A percentile compares a stretch with the other conserved stretches of the same genome.
Conservation (phyloP, 53 echinoderm and acorn worm genomes). For the Antedon mediterranea region DNA sequence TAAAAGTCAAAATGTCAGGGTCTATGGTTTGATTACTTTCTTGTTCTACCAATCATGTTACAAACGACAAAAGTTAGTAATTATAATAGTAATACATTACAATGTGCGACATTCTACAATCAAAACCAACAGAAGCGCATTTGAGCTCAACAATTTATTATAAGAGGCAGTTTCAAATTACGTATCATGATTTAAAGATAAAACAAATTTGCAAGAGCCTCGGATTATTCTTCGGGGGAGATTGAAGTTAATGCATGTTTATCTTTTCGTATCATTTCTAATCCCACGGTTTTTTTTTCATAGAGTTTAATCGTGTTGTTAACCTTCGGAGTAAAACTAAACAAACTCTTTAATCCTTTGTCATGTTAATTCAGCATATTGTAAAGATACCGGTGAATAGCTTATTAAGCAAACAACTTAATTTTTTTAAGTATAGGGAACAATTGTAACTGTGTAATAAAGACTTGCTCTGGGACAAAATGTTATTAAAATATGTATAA, state of each 20-base stretch:
- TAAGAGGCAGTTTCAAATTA: neutral
- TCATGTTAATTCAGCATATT: neutral
- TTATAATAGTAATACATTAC: too few relatives aligned
- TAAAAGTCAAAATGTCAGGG: too few relatives aligned
- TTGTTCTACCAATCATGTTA: too few relatives aligned
- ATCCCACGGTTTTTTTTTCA: neutral
- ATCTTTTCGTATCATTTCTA: neutral
- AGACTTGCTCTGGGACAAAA: too few relatives aligned
- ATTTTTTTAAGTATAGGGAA: too few relatives aligned
- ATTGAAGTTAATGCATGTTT: neutral
- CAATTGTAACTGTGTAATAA: too few relatives aligned
- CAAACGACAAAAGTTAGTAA: too few relatives aligned
- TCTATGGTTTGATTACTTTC: too few relatives aligned
- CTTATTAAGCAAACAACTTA: too few relatives aligned
- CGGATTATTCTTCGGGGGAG: neutral
- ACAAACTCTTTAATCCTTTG: neutral
- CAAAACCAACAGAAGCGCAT: neutral
- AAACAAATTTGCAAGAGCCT: neutral
- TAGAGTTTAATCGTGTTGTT: neutral
- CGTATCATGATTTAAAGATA: neutral
- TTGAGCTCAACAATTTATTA: neutral
- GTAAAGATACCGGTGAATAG: too few relatives aligned
- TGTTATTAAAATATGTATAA: too few relatives aligned
- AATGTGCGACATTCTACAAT: too few relatives aligned
- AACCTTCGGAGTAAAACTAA: neutral